These are phyloP conservation scores for Crambe crambe DNA, from an alignment of 37 sponge, comb jelly and placozoan genomes.

Conservation along the genomic window DNA sequence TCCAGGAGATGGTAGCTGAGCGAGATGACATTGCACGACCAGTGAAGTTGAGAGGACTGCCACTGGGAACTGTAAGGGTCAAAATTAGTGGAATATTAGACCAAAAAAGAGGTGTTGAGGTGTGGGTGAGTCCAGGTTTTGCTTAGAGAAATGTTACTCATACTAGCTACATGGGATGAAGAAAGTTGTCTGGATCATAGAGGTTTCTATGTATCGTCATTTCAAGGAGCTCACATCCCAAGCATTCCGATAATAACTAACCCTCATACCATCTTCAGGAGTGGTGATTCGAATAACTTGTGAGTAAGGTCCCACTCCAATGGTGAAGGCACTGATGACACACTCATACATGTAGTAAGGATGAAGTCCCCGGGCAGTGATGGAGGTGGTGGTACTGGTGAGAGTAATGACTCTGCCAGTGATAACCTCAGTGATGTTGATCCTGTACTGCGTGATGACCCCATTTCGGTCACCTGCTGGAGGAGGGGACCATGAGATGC, in stretches of 20 bases:
- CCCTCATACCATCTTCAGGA: constrained; percentile 47
- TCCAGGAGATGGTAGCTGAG: background rate
- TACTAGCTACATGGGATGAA: no score
- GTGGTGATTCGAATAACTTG: constrained; percentile 11
- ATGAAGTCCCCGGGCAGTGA: constrained; percentile 17
- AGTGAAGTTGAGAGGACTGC: background rate
- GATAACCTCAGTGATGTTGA: constrained; percentile 25
- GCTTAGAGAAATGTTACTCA: no score
- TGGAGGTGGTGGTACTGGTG: background rate
- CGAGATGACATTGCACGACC: background rate
- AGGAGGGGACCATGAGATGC: constrained; percentile 27
- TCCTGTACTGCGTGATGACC: constrained; percentile 29
- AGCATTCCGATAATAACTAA: background rate
- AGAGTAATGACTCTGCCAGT: background rate
- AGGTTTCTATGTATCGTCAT: no score
- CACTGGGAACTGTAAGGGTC: background rate
- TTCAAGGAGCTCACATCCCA: no score
- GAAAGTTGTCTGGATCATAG: no score
- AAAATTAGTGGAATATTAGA: no score
- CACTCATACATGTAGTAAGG: constrained; percentile 41
- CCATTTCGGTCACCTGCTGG: constrained; percentile 32
- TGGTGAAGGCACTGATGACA: constrained; percentile 26
- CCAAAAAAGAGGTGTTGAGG: no score
- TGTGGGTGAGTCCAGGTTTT: no score
- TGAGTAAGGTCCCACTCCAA: constrained; percentile 46